Base-by-base conservation (phyloP, 2,888 invertebrate species). In the Lycia hirtaria region DNA sequence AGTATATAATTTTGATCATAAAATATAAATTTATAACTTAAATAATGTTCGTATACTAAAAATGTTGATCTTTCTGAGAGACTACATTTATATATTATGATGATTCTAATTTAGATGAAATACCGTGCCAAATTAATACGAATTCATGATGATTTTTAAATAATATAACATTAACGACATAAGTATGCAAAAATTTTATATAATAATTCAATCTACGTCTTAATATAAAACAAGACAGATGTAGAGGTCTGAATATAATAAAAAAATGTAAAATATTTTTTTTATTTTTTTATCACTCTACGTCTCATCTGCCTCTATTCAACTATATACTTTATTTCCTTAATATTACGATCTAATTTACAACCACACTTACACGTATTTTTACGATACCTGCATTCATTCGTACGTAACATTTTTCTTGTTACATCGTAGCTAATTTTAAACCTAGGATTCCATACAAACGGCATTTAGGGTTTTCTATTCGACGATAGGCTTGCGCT, bases 1-100 rank as follows among this genome's bases (percentile, higher is more conserved):
- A 89, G 89, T 89, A 90, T 88, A 88, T 80, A 76, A 76, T 78
- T 81, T 89, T 89, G 88, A 86, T 88, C 88, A 76, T 82, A 78
- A 70, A 74, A 75, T 66, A 75, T 68, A 64, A n/a, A 72, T 71
- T 67, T 70, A 69, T 60, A 66, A 69, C 65, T 69, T 68, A 73
- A 65, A 68, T 65, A 65, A 40, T 47, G 61, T 32, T 61, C 66
- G 62, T 74, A 71, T 69, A 62, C 44, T 54, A 61, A 48, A 57
- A 57, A 52, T 58, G 49, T 64, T 64, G 60, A 62, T 64, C 63
- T 57, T 43, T 47, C 53, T 75, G 75, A 72, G 70, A 75, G 30
- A 69, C 64, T 62, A 51, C 47, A 52, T 64, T 54, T 56, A 61
- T 52, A 53, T 60, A 44, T 54, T 45, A 44, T 43, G 43, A 44